A percentile compares a stretch with the other conserved stretches of the same genome.
Evolutionary conservation across 2,113 vertebrate genomes (phyloP).

Genomic region (Sclerurus mexicanus): DNA sequence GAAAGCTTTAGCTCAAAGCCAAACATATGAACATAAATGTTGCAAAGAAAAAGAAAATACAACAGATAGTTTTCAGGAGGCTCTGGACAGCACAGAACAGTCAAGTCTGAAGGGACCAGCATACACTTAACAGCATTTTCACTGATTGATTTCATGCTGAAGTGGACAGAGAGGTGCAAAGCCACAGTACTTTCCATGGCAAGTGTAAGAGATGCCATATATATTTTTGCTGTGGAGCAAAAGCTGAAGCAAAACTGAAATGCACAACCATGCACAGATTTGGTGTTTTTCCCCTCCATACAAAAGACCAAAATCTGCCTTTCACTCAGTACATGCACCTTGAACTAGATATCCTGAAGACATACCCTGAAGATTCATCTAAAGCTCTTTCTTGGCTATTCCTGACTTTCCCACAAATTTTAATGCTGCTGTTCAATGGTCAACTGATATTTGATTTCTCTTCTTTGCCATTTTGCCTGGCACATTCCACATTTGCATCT

Average conservation of each 20-base stretch:
- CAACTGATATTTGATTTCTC: neutral
- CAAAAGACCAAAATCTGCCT: neutral
- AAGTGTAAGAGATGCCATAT: neutral
- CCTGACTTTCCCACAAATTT: neutral
- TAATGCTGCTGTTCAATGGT: neutral
- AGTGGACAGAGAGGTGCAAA: neutral
- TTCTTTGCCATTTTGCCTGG: neutral
- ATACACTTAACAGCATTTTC: neutral
- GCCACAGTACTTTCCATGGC: neutral
- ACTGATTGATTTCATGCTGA: neutral
- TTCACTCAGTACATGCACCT: neutral
- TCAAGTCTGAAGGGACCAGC: neutral
- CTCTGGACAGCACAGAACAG: neutral
- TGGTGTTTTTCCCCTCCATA: accelerated
- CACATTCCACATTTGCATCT: neutral
- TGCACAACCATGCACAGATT: neutral
- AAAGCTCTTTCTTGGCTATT: neutral
- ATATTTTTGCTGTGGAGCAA: neutral
- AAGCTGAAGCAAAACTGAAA: neutral
- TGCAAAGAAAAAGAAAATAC: neutral
- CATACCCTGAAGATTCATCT: neutral
- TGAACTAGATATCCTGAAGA: neutral
- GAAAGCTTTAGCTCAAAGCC: neutral
- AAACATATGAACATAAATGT: neutral
- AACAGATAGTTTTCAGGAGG: neutral